A percentile compares a stretch with the other conserved stretches of the same genome.
Conservation (phyloP, 2,797 vertebrate species). For the Xiphophorus birchmanni region DNA sequence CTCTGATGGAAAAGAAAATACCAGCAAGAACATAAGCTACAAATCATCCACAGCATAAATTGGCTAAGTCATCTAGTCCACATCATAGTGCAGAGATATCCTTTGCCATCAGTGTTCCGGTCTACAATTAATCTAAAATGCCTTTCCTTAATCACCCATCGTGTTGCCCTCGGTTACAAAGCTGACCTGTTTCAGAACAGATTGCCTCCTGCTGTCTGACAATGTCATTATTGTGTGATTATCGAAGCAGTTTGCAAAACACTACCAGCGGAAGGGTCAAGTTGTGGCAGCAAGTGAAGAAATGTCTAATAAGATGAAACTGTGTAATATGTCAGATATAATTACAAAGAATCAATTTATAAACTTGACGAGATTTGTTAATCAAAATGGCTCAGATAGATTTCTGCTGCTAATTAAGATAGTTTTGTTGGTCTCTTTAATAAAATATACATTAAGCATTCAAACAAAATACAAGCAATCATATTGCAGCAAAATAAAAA, state of each 20-base stretch:
- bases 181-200: slow-evolving; percentile 52
- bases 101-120: slow-evolving; percentile 40
- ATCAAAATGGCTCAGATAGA: background rate
- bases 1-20: slow-evolving; percentile 52
- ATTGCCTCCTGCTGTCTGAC: slow-evolving; percentile 45
- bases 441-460: background rate
- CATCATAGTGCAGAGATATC: slow-evolving; percentile 33
- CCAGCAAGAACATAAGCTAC: slow-evolving; percentile 26
- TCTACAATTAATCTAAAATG: slow-evolving; percentile 65
- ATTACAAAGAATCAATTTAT: slow-evolving; percentile 27
- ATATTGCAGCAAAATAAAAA: too few species aligned
- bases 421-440: background rate
- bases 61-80: slow-evolving; percentile 31
- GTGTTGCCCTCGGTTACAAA: slow-evolving; percentile 53
- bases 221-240: slow-evolving; percentile 58
- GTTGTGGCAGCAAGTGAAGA: slow-evolving; percentile 30
- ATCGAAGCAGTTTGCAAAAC: slow-evolving; percentile 43
- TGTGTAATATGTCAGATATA: slow-evolving; percentile 23
- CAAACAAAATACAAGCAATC: too few species aligned
- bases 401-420: background rate
- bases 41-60: slow-evolving; percentile 48
- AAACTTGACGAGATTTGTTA: slow-evolving; percentile 6
- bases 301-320: slow-evolving; percentile 41
- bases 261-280: slow-evolving; percentile 46
- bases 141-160: slow-evolving; percentile 55